phyloP scores from a whole-genome alignment of 1,140 invertebrate species.

The Atta colombica region DNA sequence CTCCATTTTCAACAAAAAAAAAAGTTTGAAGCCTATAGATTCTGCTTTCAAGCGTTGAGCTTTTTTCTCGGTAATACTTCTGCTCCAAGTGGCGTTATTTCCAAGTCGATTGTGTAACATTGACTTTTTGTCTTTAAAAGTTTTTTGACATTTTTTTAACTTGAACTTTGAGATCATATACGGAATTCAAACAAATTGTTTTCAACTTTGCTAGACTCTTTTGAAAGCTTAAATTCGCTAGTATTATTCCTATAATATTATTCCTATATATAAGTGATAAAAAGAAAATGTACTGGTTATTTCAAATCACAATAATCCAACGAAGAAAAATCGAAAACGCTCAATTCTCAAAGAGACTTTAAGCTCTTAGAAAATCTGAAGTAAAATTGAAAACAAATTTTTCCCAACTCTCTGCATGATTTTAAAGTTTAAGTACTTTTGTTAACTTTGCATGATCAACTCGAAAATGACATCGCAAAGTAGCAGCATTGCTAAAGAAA shows the following conservation, averaged over 20 bases:
- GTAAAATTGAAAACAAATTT: constrained; percentile 23
- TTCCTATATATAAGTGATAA: too few relatives aligned
- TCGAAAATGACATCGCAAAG: not conserved
- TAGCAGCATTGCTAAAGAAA: not conserved
- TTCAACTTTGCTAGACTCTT: constrained; percentile 7
- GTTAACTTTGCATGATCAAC: constrained; percentile 15
- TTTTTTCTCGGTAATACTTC: constrained; percentile 20
- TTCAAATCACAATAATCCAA: constrained; percentile 9
- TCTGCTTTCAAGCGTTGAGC: not conserved
- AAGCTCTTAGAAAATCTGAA: not conserved
- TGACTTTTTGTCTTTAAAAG: constrained; percentile 14
- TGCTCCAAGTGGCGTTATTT: constrained; percentile 31
- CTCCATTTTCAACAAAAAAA: not conserved
- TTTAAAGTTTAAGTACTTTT: constrained; percentile 25
- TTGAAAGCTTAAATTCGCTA: not conserved
- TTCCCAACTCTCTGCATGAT: not conserved
- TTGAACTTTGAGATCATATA: constrained; percentile 3
- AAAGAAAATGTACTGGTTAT: not conserved
- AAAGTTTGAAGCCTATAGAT: constrained; percentile 17
- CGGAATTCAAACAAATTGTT: constrained; percentile 24
- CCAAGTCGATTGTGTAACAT: constrained; percentile 18
- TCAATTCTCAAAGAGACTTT: not conserved
- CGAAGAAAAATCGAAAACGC: not conserved
- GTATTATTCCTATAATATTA: not conserved
- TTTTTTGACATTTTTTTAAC: constrained; percentile 20